phyloP scores from a whole-genome alignment of 2,797 vertebrate species.

The Nyctalus aviator region DNA sequence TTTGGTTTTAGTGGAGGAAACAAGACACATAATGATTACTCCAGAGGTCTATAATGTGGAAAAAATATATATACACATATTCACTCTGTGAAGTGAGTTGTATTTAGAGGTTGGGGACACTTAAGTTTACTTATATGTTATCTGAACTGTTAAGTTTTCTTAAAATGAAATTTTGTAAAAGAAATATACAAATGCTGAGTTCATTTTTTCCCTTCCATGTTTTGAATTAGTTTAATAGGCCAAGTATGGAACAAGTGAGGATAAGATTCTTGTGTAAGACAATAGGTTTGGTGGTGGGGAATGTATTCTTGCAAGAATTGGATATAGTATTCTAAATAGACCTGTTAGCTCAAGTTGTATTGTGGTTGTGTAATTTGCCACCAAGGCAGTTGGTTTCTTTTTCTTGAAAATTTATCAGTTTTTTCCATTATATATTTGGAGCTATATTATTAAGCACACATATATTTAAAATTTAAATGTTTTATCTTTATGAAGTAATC shows the following conservation, averaged over 20 bases:
- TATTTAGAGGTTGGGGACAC: not conserved
- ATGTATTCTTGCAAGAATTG: not conserved
- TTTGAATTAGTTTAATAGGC: not conserved
- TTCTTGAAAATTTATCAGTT: not conserved
- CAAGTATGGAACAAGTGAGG: not conserved
- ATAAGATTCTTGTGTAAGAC: not conserved
- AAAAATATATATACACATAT: no score
- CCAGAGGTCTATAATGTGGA: not conserved
- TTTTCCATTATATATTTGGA: slow-evolving; percentile 5
- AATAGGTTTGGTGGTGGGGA: not conserved
- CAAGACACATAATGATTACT: not conserved
- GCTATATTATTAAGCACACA: not conserved
- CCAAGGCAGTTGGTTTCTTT: not conserved
- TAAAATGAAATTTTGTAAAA: not conserved
- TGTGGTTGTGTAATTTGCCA: not conserved
- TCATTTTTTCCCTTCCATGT: not conserved
- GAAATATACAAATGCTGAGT: not conserved
- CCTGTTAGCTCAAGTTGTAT: not conserved
- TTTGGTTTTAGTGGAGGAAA: not conserved
- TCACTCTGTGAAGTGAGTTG: not conserved
- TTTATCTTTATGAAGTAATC: not conserved
- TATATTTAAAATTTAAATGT: slow-evolving; percentile 38
- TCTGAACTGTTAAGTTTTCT: not conserved
- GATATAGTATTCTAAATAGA: not conserved
- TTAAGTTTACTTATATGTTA: not conserved